Evolutionary conservation across 1,140 invertebrate species (phyloP).

Genomic region (Diorhabda elongata): DNA sequence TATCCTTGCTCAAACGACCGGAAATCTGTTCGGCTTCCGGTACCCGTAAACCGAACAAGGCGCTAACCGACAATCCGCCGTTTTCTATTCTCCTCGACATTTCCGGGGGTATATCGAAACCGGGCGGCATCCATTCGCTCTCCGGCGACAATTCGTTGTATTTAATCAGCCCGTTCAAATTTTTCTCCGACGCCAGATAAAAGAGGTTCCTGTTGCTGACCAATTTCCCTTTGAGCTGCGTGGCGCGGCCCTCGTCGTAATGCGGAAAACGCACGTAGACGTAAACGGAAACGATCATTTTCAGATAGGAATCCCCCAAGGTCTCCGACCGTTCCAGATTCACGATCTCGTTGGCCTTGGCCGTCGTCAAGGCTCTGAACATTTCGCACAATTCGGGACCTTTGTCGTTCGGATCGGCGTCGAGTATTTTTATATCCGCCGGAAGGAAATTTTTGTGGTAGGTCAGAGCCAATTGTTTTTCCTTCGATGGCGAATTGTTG

Average conservation of each 20-base stretch:
- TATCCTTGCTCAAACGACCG: constrained; percentile 43
- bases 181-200: constrained; percentile 56
- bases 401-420: constrained; percentile 6
- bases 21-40: constrained; percentile 45
- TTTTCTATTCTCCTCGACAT: constrained; percentile 24
- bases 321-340: constrained; percentile 81
- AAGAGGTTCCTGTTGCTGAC: constrained; percentile 80
- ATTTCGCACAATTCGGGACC: constrained; percentile 32
- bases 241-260: constrained; percentile 73
- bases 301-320: constrained; percentile 85
- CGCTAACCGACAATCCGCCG: constrained; percentile 28
- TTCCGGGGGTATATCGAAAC: constrained; percentile 51
- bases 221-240: constrained; percentile 67
- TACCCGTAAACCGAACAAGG: constrained; percentile 49
- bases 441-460: constrained; percentile 34
- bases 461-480: constrained; percentile 34
- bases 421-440: constrained; percentile 31
- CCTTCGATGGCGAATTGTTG: background rate
- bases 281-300: constrained; percentile 67
- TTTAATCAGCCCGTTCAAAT: constrained; percentile 57
- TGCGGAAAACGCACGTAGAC: constrained; percentile 65
- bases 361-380: constrained; percentile 67
- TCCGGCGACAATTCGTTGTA: constrained; percentile 61
- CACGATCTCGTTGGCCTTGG: constrained; percentile 69
- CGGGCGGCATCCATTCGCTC: constrained; percentile 66